These are phyloP conservation scores for Sardinella longiceps DNA, from an alignment of 2,797 vertebrate genomes.

Conservation along the genomic window DNA sequence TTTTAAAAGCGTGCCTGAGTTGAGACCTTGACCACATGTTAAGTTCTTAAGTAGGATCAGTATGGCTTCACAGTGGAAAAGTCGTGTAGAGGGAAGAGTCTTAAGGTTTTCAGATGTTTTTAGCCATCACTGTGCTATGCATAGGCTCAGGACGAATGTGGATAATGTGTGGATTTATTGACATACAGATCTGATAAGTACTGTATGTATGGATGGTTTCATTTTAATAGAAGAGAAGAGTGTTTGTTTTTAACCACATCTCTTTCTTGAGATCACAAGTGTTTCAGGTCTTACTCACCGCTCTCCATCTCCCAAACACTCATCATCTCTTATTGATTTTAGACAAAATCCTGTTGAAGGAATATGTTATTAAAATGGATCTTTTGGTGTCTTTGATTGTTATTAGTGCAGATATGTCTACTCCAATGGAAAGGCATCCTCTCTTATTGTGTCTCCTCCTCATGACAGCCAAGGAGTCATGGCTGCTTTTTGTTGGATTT, in stretches of 20 bases:
- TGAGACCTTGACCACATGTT: slow-evolving; percentile 17
- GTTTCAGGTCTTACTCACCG: background rate
- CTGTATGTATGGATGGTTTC: background rate
- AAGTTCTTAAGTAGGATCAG: background rate
- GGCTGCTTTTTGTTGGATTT: background rate
- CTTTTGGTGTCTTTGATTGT: background rate
- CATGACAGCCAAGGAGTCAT: background rate
- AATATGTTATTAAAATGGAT: background rate
- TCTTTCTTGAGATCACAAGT: background rate
- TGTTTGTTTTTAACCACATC: background rate
- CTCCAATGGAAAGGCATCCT: background rate
- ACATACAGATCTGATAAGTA: background rate
- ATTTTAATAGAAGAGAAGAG: background rate
- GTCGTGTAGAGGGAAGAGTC: slow-evolving; percentile 17
- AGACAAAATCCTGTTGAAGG: background rate
- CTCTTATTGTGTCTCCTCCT: background rate
- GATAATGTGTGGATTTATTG: slow-evolving; percentile 16
- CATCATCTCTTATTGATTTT: background rate
- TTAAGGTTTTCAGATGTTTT: slow-evolving; percentile 35
- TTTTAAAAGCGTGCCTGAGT: slow-evolving; percentile 17
- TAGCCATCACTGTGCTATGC: slow-evolving; percentile 46
- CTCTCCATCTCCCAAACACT: background rate
- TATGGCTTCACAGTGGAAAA: background rate
- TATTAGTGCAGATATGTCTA: background rate
- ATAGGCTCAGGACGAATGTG: slow-evolving; percentile 44